phyloP scores from a whole-genome alignment of 2,113 vertebrate species.

The Misgurnus anguillicaudatus region DNA sequence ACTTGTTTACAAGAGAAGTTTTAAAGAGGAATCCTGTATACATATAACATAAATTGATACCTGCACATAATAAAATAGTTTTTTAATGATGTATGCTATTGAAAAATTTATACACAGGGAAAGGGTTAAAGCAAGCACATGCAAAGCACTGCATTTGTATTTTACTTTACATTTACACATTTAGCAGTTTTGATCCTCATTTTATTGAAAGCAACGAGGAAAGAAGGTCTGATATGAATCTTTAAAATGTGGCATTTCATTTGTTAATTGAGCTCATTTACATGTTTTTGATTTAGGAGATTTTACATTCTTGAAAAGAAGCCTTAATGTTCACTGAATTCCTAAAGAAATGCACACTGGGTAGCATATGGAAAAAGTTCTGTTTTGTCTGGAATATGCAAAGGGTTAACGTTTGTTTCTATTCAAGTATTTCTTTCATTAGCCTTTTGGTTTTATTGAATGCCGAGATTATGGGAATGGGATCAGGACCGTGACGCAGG shows the following conservation, averaged over 20 bases:
- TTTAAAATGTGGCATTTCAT: neutral
- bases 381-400: neutral
- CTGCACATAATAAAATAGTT: neutral
- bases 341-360: neutral
- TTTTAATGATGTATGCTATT: neutral
- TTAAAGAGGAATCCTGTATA: neutral
- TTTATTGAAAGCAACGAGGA: neutral
- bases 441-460: no score
- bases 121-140: conserved; percentile 1
- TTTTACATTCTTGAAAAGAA: conserved; percentile 16
- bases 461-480: neutral
- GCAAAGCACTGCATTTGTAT: neutral
- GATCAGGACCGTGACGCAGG: conserved; percentile 11
- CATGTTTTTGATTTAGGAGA: neutral
- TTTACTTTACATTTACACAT: neutral
- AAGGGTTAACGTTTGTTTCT: neutral
- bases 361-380: neutral
- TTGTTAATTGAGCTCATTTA: no score
- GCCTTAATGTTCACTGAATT: no score
- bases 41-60: neutral
- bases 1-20: neutral
- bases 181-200: neutral
- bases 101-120: neutral
- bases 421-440: neutral
- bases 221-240: neutral